Conservation (phyloP, 2,888 invertebrate species). For the Volucella inanis region DNA sequence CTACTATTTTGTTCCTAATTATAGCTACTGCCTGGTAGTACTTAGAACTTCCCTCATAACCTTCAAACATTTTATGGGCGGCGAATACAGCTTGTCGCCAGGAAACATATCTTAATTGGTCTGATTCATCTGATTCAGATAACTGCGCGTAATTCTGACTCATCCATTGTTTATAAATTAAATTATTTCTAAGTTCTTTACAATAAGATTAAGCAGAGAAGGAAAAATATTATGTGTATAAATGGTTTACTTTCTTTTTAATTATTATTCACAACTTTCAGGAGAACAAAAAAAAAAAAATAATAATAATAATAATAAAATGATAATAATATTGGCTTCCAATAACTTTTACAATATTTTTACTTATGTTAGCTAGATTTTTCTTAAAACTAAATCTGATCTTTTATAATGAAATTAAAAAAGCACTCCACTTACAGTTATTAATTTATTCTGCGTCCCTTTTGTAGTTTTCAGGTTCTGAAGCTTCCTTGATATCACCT, state of each 20-base stretch:
- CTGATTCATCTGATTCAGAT: too few species aligned
- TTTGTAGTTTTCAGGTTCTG: too few species aligned
- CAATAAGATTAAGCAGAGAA: not conserved
- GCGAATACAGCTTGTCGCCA: too few species aligned
- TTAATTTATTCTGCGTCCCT: too few species aligned
- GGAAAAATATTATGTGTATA: constrained; percentile 1
- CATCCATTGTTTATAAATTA: constrained; percentile 22
- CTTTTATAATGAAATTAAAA: not conserved
- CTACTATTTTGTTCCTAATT: constrained; percentile 32
- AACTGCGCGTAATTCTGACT: constrained; percentile 10
- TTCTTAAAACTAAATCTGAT: not conserved
- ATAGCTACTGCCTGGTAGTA: constrained; percentile 60
- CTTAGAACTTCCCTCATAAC: constrained; percentile 47
- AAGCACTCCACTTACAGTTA: constrained; percentile 7
- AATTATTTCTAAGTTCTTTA: constrained; percentile 13
- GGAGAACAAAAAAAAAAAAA: not conserved
- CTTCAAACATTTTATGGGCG: constrained; percentile 52
- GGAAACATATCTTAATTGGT: too few species aligned
- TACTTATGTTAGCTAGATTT: not conserved
- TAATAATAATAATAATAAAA: constrained; percentile 1
- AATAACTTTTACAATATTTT: not conserved
- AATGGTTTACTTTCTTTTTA: not conserved
- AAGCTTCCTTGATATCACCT: too few species aligned
- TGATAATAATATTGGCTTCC: not conserved
- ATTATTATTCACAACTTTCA: constrained; percentile 4